These are phyloP conservation scores for Sphaerodactylus townsendi DNA, from an alignment of 2,113 vertebrate species.

Conservation along the genomic window DNA sequence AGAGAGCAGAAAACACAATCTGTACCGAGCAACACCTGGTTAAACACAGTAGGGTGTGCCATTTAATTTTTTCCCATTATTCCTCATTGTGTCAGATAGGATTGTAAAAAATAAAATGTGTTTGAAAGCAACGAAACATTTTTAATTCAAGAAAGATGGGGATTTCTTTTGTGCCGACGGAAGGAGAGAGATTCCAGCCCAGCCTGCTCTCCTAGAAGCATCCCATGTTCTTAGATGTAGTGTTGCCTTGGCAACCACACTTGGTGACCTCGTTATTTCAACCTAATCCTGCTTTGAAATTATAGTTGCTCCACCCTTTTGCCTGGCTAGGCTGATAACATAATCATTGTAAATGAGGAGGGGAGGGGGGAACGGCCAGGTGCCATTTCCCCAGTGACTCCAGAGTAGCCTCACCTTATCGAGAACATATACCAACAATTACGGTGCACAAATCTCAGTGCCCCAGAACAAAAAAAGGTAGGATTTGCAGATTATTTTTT, in stretches of 20 bases:
- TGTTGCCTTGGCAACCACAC: conserved; percentile 98
- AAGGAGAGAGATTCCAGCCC: conserved; percentile 71
- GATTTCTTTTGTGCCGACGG: conserved; percentile 64
- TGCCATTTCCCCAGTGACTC: conserved; percentile 74
- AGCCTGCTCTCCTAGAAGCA: conserved; percentile 86
- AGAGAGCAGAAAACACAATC: background rate
- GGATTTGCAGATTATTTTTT: conserved; percentile 41
- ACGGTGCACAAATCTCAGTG: conserved; percentile 72
- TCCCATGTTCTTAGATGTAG: conserved; percentile 99
- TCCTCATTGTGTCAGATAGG: conserved; percentile 40
- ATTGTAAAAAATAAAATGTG: conserved; percentile 29
- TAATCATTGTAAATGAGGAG: conserved; percentile 99
- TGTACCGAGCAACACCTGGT: background rate
- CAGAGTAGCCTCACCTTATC: conserved; percentile 75
- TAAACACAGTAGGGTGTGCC: background rate
- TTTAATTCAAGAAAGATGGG: conserved; percentile 69
- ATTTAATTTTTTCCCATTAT: conserved; percentile 19
- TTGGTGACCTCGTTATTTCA: conserved; percentile 99
- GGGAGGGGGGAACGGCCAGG: conserved; percentile 79
- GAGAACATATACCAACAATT: conserved; percentile 76
- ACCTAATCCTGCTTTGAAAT: conserved; percentile 99
- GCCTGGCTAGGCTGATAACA: conserved; percentile 99
- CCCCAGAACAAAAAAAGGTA: conserved; percentile 67
- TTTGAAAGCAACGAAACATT: conserved; percentile 74
- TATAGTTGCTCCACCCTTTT: conserved; percentile 99